Evolutionary conservation across 2,113 vertebrate species (phyloP), one percentile per base, ranked within the genome.

Genomic region (Paracanthobrama guichenoti): DNA sequence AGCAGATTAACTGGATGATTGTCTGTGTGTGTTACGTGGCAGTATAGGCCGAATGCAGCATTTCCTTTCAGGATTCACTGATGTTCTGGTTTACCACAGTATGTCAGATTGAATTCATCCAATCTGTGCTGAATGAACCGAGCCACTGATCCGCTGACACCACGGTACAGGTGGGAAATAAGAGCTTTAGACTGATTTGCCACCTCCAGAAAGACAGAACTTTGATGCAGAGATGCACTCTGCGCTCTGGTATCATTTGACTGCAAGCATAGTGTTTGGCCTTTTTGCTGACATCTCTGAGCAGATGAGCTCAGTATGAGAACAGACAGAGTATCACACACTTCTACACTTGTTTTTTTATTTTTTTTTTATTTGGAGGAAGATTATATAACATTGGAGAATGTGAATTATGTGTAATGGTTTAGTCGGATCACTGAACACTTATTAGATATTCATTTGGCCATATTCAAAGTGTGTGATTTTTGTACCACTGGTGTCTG

Each of bases 11-110:
- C 64, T 81, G 79, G 48, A 50, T 66, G 78, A 80, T 66, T 46
- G 35, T 64, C 44, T 66, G 6, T 69, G 42, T 7, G 20, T 4
- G 6, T 81, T 39, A 24, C 18, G 16, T 46, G 24, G 42, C 57
- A 64, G 35, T 79, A 39, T 44, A 69, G 62, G 46, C 46, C 62
- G 44, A 69, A 69, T 81, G 66, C 64, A 71, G 48, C 31, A 53
- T 55, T 71, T 71, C 28, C 66, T 81, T 71, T 26, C 79, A 53
- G 48, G 46, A 67, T 71, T 81, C 20, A 57, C 48, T 69, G 64
- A 71, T 81, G 79, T 71, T 71, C 79, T 71, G 79, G 79, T 81
- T 71, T 81, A 81, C 79, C 66, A 71, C 79, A 71, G 79, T 81
- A 69, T 71, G 79, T 81, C 79, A 81, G 64, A 71, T 55, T 81